Conservation (phyloP, 2,113 vertebrate species). For the Caretta caretta region DNA sequence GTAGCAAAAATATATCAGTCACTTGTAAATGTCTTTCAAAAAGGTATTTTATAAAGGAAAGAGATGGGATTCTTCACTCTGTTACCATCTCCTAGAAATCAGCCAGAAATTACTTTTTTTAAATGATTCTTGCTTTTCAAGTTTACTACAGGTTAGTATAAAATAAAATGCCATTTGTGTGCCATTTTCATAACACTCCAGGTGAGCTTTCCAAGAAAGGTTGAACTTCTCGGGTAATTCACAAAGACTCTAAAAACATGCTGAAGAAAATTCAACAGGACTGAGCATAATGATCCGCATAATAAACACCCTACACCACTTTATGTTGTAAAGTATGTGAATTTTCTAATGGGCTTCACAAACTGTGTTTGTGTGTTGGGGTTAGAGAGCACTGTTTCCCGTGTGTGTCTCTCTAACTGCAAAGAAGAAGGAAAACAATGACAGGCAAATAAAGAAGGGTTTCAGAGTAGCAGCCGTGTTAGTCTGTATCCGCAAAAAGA, state of each 20-base stretch:
- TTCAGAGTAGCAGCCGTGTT: too few relatives aligned
- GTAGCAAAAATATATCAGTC: neutral
- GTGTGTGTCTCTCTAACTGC: neutral
- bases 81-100: neutral
- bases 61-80: neutral
- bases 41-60: neutral
- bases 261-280: neutral
- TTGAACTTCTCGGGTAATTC: neutral
- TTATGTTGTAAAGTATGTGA: neutral
- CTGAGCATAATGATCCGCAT: neutral
- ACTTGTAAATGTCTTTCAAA: neutral
- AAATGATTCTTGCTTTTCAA: neutral
- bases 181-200: neutral
- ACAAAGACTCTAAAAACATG: neutral
- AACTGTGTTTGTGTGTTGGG: too few relatives aligned
- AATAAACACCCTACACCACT: neutral
- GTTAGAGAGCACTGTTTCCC: neutral
- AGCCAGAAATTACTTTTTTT: neutral
- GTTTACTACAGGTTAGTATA: neutral
- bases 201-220: neutral
- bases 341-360: neutral
- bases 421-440: too few relatives aligned
- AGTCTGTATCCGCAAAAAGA: too few relatives aligned
- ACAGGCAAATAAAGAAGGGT: neutral
- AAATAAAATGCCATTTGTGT: neutral